phyloP scores from a whole-genome alignment of 2,888 invertebrate genomes.

The Belgica antarctica region DNA sequence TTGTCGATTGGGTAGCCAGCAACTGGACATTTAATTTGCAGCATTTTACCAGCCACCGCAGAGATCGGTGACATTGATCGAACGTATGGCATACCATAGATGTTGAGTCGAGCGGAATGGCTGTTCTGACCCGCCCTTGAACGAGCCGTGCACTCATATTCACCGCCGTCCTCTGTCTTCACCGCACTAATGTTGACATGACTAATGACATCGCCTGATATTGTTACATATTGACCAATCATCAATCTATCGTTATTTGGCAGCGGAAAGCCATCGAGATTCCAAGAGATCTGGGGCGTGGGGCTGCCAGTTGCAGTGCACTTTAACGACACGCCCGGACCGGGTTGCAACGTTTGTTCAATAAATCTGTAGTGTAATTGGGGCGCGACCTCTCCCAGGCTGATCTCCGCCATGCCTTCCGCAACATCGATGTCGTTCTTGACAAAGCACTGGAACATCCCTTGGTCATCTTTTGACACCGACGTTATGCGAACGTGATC shows the following conservation, averaged over 20 bases:
- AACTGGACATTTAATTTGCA: conserved; percentile 83
- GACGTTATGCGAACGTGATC: conserved; percentile 62
- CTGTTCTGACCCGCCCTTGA: conserved; percentile 74
- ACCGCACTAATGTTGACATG: conserved; percentile 85
- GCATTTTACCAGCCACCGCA: conserved; percentile 76
- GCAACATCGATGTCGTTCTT: conserved; percentile 78
- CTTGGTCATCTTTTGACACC: conserved; percentile 75
- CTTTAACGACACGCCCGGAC: conserved; percentile 73
- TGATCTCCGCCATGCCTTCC: conserved; percentile 74
- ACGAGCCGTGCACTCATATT: conserved; percentile 79
- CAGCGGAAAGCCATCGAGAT: conserved; percentile 69
- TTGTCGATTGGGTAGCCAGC: conserved; percentile 84
- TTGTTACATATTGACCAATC: conserved; percentile 86
- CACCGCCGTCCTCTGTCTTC: conserved; percentile 84
- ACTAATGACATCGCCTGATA: conserved; percentile 87
- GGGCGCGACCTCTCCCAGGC: conserved; percentile 75
- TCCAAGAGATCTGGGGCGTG: conserved; percentile 74
- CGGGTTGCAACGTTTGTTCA: conserved; percentile 74
- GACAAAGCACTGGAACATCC: conserved; percentile 88
- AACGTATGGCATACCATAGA: conserved; percentile 80
- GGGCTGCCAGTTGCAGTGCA: conserved; percentile 76
- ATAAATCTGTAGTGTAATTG: conserved; percentile 72
- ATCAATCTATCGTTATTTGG: conserved; percentile 70
- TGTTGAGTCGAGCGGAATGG: conserved; percentile 82
- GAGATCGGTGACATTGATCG: conserved; percentile 81